Percentiles rank a stretch among this genome's conserved stretches.
Conservation (phyloP, 2,888 invertebrate species). For the Drosophila anomelani region DNA sequence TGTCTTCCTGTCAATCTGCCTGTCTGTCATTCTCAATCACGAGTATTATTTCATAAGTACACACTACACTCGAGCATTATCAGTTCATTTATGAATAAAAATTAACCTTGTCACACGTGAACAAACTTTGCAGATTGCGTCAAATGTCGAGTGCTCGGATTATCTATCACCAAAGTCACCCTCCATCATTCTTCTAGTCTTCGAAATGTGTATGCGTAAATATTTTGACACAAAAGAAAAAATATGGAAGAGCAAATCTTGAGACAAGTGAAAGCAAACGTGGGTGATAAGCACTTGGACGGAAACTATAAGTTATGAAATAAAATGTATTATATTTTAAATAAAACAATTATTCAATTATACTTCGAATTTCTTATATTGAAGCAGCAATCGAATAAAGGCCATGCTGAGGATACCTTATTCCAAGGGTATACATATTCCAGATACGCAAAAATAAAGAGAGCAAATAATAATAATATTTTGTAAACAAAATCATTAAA, state of each 20-base stretch:
- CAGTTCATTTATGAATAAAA: slow-evolving; percentile 43
- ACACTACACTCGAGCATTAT: slow-evolving; percentile 28
- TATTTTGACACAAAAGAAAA: slow-evolving; percentile 40
- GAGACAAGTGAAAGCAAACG: slow-evolving; percentile 2
- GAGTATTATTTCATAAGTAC: slow-evolving; percentile 34
- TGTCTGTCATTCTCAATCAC: slow-evolving; percentile 37
- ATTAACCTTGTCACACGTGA: slow-evolving; percentile 62
- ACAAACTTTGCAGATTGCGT: slow-evolving; percentile 68
- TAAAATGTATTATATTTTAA: not conserved
- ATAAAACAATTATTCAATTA: not conserved
- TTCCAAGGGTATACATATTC: not conserved
- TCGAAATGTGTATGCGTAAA: slow-evolving; percentile 29
- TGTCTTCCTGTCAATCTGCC: slow-evolving; percentile 28
- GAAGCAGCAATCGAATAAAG: not conserved
- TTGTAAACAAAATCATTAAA: slow-evolving; percentile 71
- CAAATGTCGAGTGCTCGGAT: slow-evolving; percentile 53
- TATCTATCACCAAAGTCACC: slow-evolving; percentile 39
- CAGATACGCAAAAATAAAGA: slow-evolving; percentile 5
- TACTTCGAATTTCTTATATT: not conserved
- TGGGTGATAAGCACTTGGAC: not conserved
- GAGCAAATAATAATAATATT: slow-evolving; percentile 2
- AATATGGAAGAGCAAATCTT: slow-evolving; percentile 8
- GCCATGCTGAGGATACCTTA: not conserved
- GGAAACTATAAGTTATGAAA: not conserved
- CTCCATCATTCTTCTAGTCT: slow-evolving; percentile 8